Percentiles rank a stretch among this genome's conserved stretches.
These are phyloP conservation scores for Trachymyrmex cornetzi DNA, from an alignment of 1,140 invertebrate species.

Conservation along the genomic window DNA sequence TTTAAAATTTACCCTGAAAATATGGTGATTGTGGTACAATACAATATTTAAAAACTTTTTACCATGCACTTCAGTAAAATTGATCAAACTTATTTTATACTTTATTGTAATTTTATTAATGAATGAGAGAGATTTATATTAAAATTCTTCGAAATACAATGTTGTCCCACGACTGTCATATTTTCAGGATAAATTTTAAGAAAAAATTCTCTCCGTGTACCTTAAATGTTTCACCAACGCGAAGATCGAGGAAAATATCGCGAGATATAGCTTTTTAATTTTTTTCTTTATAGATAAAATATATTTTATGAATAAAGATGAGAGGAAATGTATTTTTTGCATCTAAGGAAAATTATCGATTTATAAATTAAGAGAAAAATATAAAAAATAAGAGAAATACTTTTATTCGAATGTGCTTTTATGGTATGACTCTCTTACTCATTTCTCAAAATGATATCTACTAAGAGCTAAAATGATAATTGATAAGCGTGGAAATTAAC, in stretches of 20 bases:
- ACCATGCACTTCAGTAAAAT: no score
- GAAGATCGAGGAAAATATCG: not conserved
- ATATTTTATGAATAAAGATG: not conserved
- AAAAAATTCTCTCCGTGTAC: no score
- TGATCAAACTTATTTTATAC: no score
- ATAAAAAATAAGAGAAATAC: not conserved
- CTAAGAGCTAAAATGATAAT: conserved; percentile 23
- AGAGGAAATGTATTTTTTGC: not conserved
- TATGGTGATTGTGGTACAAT: no score
- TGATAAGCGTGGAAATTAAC: conserved; percentile 31
- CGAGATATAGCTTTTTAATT: not conserved
- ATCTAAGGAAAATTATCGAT: not conserved
- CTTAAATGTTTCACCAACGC: not conserved
- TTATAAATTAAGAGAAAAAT: not conserved
- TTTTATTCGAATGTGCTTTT: not conserved
- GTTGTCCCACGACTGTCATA: no score
- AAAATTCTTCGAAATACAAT: no score
- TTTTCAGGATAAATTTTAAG: no score
- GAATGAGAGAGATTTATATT: no score
- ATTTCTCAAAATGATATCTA: not conserved
- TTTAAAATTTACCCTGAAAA: no score
- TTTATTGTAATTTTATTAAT: no score
- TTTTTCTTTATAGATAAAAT: not conserved
- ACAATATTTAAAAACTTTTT: no score
- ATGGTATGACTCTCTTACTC: not conserved